A percentile compares a stretch with the other conserved stretches of the same genome.
Conservation (phyloP, 1,140 invertebrate species). For the Caenorhabditis brenneri region DNA sequence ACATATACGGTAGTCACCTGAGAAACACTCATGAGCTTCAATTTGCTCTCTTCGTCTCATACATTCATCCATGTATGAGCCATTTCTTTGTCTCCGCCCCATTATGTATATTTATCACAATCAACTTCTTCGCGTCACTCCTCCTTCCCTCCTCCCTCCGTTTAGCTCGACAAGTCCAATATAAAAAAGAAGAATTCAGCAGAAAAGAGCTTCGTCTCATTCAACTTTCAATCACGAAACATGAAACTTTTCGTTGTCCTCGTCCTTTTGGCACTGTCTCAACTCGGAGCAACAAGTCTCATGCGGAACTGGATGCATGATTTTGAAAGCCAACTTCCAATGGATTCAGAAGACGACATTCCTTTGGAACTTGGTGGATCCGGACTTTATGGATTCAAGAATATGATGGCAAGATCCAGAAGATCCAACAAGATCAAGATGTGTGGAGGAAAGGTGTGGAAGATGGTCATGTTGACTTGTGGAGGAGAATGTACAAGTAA, state of each 20-base stretch:
- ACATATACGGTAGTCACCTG: constrained; percentile 23
- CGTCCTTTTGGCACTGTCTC: background rate
- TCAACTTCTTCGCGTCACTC: background rate
- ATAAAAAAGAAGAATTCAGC: background rate
- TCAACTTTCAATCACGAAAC: background rate
- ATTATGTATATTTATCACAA: constrained; percentile 3
- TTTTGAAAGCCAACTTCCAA: background rate
- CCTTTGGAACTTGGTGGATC: too few relatives aligned
- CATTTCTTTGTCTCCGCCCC: constrained; percentile 5
- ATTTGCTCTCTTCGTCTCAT: too few relatives aligned
- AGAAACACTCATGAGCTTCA: background rate
- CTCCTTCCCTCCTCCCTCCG: too few relatives aligned
- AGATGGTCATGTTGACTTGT: background rate
- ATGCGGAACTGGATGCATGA: constrained; percentile 34
- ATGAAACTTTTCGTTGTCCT: background rate
- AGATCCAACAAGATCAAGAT: background rate
- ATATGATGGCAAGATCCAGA: background rate
- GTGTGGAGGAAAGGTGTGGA: background rate
- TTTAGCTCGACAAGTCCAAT: constrained; percentile 9
- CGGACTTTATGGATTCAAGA: background rate
- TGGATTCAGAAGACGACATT: background rate
- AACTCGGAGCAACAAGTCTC: background rate
- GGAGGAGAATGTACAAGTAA: constrained; percentile 13
- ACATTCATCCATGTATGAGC: background rate
- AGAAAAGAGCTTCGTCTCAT: background rate